Conservation (phyloP, 2,797 vertebrate species). For the Schizothorax lantsangensis region DNA sequence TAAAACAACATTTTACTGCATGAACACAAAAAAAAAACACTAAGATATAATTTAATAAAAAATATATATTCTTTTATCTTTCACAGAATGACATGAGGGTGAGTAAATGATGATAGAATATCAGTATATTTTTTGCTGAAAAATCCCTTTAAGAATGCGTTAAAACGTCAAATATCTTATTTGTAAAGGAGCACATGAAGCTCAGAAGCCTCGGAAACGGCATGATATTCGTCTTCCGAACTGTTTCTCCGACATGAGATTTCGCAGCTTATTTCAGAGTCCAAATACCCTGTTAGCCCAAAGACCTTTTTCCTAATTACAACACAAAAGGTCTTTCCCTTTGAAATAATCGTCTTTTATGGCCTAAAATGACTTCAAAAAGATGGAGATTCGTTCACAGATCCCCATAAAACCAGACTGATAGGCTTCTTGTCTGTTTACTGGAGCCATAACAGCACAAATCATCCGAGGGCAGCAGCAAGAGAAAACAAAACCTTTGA, state of each 20-base stretch:
- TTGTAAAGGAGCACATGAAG: not conserved
- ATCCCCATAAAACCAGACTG: constrained; percentile 59
- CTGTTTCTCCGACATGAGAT: not conserved
- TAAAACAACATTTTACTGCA: not conserved
- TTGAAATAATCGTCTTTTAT: constrained; percentile 54
- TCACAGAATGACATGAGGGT: not conserved
- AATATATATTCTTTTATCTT: not conserved
- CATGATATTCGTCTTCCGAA: not conserved
- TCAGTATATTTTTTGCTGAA: not conserved
- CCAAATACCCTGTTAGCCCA: not conserved
- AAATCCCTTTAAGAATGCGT: not conserved
- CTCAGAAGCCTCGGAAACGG: not conserved
- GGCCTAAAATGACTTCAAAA: constrained; percentile 53
- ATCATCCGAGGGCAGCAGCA: constrained; percentile 53
- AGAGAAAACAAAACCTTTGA: constrained; percentile 75
- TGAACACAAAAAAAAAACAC: not conserved
- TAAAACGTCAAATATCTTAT: not conserved
- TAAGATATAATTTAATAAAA: not conserved
- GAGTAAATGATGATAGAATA: not conserved
- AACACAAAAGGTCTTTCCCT: constrained; percentile 54
- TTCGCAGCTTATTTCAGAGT: not conserved
- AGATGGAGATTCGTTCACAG: constrained; percentile 48
- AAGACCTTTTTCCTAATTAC: constrained; percentile 43
- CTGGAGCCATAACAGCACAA: constrained; percentile 63
- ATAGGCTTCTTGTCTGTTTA: constrained; percentile 59